Evolutionary conservation across 2,113 vertebrate species (phyloP).

Genomic region (Podarcis cretensis): DNA sequence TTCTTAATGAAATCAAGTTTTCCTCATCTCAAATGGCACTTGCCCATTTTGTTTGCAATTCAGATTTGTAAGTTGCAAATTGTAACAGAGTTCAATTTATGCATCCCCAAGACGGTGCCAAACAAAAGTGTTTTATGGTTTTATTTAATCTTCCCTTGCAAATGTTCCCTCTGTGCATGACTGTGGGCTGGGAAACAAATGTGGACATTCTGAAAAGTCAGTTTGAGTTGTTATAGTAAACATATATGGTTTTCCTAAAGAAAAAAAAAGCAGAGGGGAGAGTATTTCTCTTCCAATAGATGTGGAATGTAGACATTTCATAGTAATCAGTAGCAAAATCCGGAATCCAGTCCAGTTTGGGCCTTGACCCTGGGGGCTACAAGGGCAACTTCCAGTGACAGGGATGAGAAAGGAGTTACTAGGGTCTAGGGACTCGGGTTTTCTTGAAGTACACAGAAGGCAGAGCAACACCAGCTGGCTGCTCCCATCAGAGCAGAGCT

Average conservation of each 20-base stretch:
- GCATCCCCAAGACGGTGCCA: not conserved
- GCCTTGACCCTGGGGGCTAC: not conserved
- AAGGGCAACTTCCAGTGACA: not conserved
- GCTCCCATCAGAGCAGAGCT: not conserved
- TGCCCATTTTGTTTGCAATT: conserved; percentile 20
- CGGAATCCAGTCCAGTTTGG: too few species aligned
- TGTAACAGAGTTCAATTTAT: conserved; percentile 7
- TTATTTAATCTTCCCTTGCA: conserved; percentile 24
- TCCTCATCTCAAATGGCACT: not conserved
- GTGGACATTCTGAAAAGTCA: not conserved
- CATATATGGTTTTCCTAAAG: not conserved
- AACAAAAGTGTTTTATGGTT: conserved; percentile 21
- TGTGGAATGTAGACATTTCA: too few species aligned
- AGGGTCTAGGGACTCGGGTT: not conserved
- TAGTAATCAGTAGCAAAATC: not conserved
- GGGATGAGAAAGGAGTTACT: too few species aligned
- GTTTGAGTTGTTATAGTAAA: not conserved
- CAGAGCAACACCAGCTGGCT: not conserved
- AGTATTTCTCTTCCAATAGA: not conserved
- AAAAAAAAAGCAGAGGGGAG: too few species aligned
- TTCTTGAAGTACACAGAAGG: not conserved
- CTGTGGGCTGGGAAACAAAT: not conserved
- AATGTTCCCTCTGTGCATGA: not conserved
- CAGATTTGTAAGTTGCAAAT: not conserved
- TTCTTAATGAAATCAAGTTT: conserved; percentile 1